phyloP scores from a whole-genome alignment of 2,113 vertebrate species.

The Panthera leo region DNA sequence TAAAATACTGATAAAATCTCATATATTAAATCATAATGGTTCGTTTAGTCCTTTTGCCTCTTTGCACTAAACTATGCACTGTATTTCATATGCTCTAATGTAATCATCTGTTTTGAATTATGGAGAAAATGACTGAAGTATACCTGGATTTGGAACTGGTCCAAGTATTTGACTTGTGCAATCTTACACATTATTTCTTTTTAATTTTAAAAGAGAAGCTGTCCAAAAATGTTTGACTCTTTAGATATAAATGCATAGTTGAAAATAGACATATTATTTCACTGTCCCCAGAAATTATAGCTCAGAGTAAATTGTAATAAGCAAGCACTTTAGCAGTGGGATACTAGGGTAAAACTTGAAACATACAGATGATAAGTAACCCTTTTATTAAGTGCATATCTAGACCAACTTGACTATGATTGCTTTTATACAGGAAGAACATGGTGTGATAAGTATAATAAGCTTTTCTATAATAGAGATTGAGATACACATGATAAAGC shows the following conservation, averaged over 20 bases:
- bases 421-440: background rate
- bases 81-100: slow-evolving; percentile 44
- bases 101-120: slow-evolving; percentile 54
- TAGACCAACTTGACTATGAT: background rate
- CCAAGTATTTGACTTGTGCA: slow-evolving; percentile 15
- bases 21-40: slow-evolving; percentile 12
- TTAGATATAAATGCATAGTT: background rate
- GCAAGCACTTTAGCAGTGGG: background rate
- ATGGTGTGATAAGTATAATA: background rate
- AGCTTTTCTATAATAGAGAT: background rate
- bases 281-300: background rate
- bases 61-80: background rate
- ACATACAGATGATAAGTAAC: background rate
- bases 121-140: slow-evolving; percentile 52
- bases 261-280: background rate
- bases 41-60: slow-evolving; percentile 8
- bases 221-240: slow-evolving; percentile 8
- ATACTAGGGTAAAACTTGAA: background rate
- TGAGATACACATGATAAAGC: background rate
- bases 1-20: background rate
- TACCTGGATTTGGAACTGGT: slow-evolving; percentile 54
- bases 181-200: background rate
- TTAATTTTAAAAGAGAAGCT: background rate
- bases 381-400: background rate
- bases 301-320: background rate